A percentile compares a stretch with the other conserved stretches of the same genome.
Evolutionary conservation across 2,888 invertebrate genomes (phyloP).

Genomic region (Synergus itoensis): DNA sequence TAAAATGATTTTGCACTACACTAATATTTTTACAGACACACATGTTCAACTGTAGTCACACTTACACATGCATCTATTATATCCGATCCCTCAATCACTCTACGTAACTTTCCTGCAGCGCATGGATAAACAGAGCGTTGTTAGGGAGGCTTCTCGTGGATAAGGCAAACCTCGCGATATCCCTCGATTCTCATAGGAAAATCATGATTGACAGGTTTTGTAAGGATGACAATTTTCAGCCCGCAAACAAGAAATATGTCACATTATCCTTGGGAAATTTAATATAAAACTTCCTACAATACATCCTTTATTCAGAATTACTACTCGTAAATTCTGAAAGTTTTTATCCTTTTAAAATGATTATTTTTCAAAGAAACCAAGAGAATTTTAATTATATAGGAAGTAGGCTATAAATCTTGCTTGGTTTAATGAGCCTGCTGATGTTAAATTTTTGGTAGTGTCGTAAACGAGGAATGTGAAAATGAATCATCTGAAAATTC

Average conservation of each 20-base stretch:
- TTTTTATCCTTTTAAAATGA: too few relatives aligned
- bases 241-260: neutral
- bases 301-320: neutral
- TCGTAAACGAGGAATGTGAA: neutral
- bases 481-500: neutral
- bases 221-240: neutral
- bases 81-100: neutral
- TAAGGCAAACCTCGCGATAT: neutral
- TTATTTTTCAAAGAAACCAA: too few relatives aligned
- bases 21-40: neutral
- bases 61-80: neutral
- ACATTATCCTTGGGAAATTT: neutral
- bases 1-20: too few relatives aligned
- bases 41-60: neutral
- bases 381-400: too few relatives aligned
- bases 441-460: neutral
- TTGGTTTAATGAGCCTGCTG: neutral
- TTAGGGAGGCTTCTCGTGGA: neutral
- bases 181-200: neutral
- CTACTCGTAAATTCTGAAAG: too few relatives aligned
- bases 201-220: slow-evolving; percentile 5
- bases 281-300: neutral
- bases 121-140: neutral
- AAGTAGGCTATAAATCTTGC: neutral
- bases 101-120: neutral